Conservation (phyloP, 1,140 invertebrate genomes). For the Cyclina sinensis region DNA sequence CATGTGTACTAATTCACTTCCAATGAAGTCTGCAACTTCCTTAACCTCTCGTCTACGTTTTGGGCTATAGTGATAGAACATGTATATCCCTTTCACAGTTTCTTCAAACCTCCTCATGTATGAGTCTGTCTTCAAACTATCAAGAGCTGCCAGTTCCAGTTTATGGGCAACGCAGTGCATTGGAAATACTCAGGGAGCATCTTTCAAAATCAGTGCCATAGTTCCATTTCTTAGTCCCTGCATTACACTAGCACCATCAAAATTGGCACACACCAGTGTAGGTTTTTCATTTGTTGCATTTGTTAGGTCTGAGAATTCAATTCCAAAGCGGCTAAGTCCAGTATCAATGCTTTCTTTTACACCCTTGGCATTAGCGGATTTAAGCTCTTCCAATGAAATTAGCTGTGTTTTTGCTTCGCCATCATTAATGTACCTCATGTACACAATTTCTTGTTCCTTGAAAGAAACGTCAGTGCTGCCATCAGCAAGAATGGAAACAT, state of each 20-base stretch:
- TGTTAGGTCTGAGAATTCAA: not conserved
- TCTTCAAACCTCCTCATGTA: slow-evolving; percentile 25
- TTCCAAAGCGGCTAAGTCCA: not conserved
- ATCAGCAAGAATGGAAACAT: not conserved
- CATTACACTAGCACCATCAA: slow-evolving; percentile 37
- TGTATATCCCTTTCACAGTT: slow-evolving; percentile 23
- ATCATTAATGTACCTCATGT: slow-evolving; percentile 27
- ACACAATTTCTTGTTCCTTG: slow-evolving; percentile 41
- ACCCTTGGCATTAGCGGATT: slow-evolving; percentile 27
- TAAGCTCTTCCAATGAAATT: not conserved
- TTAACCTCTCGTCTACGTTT: slow-evolving; percentile 28
- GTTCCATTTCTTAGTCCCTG: slow-evolving; percentile 28
- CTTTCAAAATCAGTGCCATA: not conserved
- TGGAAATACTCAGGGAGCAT: not conserved
- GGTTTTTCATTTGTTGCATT: slow-evolving; percentile 14
- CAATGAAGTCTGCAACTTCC: not conserved
- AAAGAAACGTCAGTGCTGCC: slow-evolving; percentile 19
- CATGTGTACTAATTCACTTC: not conserved
- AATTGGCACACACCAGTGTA: slow-evolving; percentile 28
- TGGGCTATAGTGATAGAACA: slow-evolving; percentile 22
- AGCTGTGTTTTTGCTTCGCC: slow-evolving; percentile 1
- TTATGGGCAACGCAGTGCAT: slow-evolving; percentile 43
- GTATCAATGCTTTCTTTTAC: slow-evolving; percentile 13
- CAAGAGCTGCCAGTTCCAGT: slow-evolving; percentile 37
- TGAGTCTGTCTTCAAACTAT: not conserved